These are phyloP conservation scores for Intellagama lesueurii DNA, from an alignment of 2,797 vertebrate genomes.

Conservation along the genomic window DNA sequence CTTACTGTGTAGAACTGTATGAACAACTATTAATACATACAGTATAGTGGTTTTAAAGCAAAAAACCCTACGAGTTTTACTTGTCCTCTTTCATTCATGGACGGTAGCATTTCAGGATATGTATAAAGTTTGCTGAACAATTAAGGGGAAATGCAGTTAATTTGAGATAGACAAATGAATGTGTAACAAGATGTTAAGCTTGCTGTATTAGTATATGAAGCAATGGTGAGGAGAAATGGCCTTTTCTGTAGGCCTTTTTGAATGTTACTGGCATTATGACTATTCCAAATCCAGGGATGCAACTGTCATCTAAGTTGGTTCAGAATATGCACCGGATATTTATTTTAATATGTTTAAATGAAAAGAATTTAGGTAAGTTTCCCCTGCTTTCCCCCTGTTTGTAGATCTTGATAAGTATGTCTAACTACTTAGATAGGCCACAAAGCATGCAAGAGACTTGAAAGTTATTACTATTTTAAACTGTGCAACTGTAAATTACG, in stretches of 20 bases:
- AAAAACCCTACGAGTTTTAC: no score
- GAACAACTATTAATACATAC: not conserved
- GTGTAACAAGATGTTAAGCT: conserved; percentile 33
- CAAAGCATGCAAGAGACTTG: conserved; percentile 64
- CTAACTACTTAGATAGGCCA: conserved; percentile 61
- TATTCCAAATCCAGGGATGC: conserved; percentile 88
- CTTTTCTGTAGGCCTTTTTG: conserved; percentile 68
- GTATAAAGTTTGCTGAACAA: not conserved
- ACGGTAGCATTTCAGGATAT: not conserved
- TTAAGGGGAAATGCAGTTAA: conserved; percentile 16
- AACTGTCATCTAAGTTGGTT: conserved; percentile 99
- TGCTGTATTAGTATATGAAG: conserved; percentile 84
- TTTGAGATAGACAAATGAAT: conserved; percentile 40
- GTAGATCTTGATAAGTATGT: conserved; percentile 61
- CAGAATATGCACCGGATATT: conserved; percentile 98
- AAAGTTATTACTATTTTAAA: conserved; percentile 63
- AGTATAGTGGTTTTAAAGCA: no score
- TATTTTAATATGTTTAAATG: conserved; percentile 83
- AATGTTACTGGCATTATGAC: conserved; percentile 99
- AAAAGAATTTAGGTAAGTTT: conserved; percentile 86
- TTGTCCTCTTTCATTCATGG: not conserved
- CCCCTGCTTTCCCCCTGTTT: conserved; percentile 78
- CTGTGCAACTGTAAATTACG: conserved; percentile 50
- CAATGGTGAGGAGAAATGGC: conserved; percentile 82
- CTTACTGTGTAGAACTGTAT: not conserved